Percentiles rank a stretch among this genome's conserved stretches.
Evolutionary conservation across 2,797 vertebrate species (phyloP).

Genomic region (Falco naumanni): DNA sequence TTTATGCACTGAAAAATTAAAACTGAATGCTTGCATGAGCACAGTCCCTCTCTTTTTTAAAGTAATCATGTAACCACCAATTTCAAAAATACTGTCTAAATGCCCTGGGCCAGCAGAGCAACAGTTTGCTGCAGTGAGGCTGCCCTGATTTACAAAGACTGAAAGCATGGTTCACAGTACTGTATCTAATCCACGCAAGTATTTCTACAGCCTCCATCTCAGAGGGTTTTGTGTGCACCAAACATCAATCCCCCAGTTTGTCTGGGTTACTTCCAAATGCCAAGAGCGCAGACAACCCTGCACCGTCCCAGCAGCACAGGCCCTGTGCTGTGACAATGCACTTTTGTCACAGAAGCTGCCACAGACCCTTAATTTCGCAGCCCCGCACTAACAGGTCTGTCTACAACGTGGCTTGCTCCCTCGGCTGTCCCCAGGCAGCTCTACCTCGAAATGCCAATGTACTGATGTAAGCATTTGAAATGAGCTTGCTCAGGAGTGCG

Average conservation of each 20-base stretch:
- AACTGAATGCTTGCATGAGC: background rate
- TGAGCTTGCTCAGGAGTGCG: slow-evolving; percentile 83
- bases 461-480: slow-evolving; percentile 95
- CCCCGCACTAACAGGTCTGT: slow-evolving; percentile 30
- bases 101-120: background rate
- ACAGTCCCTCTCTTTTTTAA: background rate
- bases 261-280: background rate
- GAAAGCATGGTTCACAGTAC: fast-evolving
- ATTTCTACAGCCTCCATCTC: background rate
- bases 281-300: background rate
- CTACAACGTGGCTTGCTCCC: slow-evolving; percentile 39
- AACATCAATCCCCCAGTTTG: background rate
- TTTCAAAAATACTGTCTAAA: background rate
- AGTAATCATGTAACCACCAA: fast-evolving
- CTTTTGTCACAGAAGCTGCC: slow-evolving; percentile 56
- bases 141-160: background rate
- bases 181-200: fast-evolving
- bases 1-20: background rate
- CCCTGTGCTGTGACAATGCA: background rate
- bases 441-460: slow-evolving; percentile 84
- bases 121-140: background rate
- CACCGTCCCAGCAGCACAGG: fast-evolving
- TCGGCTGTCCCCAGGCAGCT: slow-evolving; percentile 72
- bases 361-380: slow-evolving; percentile 26
- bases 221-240: background rate